Conservation (phyloP, 2,888 invertebrate species). For the Phalangium opilio region DNA sequence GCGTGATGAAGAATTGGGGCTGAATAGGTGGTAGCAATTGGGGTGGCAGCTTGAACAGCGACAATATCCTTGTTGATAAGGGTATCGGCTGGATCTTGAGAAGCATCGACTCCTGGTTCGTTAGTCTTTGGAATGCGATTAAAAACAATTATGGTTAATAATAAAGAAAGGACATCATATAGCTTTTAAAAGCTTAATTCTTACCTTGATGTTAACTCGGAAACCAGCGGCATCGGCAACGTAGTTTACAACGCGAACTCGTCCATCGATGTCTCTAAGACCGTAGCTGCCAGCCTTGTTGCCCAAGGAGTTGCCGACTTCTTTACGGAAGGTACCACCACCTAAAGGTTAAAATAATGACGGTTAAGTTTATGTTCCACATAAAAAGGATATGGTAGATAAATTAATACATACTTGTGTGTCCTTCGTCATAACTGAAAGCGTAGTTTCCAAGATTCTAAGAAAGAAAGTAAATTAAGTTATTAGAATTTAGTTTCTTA, state of each 20-base stretch:
- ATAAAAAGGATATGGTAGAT: too few relatives aligned
- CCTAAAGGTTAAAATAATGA: too few relatives aligned
- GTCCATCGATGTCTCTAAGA: conserved; percentile 6
- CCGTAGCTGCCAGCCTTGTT: conserved; percentile 6
- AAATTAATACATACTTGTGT: too few relatives aligned
- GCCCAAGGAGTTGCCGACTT: conserved; percentile 3
- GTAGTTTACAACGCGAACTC: conserved; percentile 6
- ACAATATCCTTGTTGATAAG: conserved; percentile 15
- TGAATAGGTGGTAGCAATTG: conserved; percentile 17
- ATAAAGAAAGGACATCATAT: too few relatives aligned
- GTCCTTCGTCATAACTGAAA: conserved; percentile 6
- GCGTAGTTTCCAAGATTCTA: conserved; percentile 4
- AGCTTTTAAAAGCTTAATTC: too few relatives aligned
- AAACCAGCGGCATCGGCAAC: conserved; percentile 7
- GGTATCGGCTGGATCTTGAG: conserved; percentile 25
- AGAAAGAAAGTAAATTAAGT: too few relatives aligned
- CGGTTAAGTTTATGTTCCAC: too few relatives aligned
- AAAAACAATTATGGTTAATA: too few relatives aligned
- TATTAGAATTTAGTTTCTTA: too few relatives aligned
- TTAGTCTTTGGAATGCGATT: conserved; percentile 4
- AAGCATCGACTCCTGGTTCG: conserved; percentile 18
- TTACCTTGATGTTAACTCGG: conserved; percentile 1
- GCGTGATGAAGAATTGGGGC: neutral
- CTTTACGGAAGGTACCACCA: conserved; percentile 6
- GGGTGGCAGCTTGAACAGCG: conserved; percentile 20